phyloP scores from a whole-genome alignment of 2,113 vertebrate genomes.

The Ophiodon elongatus region DNA sequence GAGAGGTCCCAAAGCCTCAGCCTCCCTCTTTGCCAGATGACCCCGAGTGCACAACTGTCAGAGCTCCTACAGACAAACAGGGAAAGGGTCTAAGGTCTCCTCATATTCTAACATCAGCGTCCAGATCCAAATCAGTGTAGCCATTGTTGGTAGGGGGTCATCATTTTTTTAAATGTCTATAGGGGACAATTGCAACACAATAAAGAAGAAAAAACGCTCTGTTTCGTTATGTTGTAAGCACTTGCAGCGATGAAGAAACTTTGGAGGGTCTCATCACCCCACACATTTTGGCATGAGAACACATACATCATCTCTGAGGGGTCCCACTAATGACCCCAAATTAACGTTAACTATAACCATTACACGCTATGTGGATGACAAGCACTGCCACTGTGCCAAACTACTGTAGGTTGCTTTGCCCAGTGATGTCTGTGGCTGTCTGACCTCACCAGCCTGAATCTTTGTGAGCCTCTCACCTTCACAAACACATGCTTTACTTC shows the following conservation, averaged over 20 bases:
- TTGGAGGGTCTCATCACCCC: slow-evolving; percentile 28
- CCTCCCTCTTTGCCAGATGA: slow-evolving; percentile 60
- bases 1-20: slow-evolving; percentile 59
- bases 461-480: slow-evolving; percentile 20
- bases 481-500: slow-evolving; percentile 40
- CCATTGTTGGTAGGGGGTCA: slow-evolving; percentile 24
- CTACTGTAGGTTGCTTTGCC: slow-evolving; percentile 29
- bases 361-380: slow-evolving; percentile 56
- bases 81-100: slow-evolving; percentile 18
- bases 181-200: slow-evolving; percentile 18
- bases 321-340: slow-evolving; percentile 53
- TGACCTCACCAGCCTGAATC: slow-evolving; percentile 31
- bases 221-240: slow-evolving; percentile 20
- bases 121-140: slow-evolving; percentile 38
- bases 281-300: slow-evolving; percentile 56
- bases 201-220: slow-evolving; percentile 9
- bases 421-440: slow-evolving; percentile 45
- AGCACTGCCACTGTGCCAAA: slow-evolving; percentile 41
- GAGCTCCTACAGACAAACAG: slow-evolving; percentile 43
- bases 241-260: slow-evolving; percentile 27
- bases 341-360: slow-evolving; percentile 60
- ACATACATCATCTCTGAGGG: slow-evolving; percentile 51
- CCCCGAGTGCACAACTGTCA: slow-evolving; percentile 53
- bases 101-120: slow-evolving; percentile 15
- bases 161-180: slow-evolving; percentile 19